Percentiles rank a stretch among this genome's conserved stretches.
Evolutionary conservation across 2,113 vertebrate species (phyloP).

Genomic region (Epinephelus fuscoguttatus): DNA sequence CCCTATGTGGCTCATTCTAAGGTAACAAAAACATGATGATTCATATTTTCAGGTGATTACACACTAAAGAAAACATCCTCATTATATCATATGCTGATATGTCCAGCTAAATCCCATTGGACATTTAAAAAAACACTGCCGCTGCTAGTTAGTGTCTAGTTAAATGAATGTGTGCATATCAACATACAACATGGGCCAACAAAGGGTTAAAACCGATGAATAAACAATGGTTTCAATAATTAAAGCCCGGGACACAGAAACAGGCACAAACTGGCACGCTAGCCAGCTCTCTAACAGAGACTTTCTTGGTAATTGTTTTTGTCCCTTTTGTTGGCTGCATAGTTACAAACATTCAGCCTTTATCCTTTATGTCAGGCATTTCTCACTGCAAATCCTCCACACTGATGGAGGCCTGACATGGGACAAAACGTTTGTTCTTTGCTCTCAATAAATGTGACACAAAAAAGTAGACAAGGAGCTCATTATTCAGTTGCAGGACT

Average conservation of each 20-base stretch:
- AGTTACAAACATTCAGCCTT: slow-evolving; percentile 37
- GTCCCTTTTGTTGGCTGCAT: slow-evolving; percentile 29
- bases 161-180: neutral
- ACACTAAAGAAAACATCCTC: too few relatives aligned
- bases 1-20: too few relatives aligned
- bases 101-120: too few relatives aligned
- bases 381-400: slow-evolving; percentile 14
- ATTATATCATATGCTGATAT: too few relatives aligned
- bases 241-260: slow-evolving; percentile 50
- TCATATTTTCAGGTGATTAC: too few relatives aligned
- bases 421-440: slow-evolving; percentile 3
- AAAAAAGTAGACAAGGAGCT: slow-evolving; percentile 8
- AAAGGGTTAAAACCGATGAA: slow-evolving; percentile 51
- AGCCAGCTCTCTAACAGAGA: slow-evolving; percentile 32
- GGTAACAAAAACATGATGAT: too few relatives aligned
- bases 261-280: slow-evolving; percentile 36
- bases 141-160: neutral
- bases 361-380: slow-evolving; percentile 19
- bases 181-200: neutral
- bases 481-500: neutral
- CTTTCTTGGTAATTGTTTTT: slow-evolving; percentile 34
- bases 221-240: slow-evolving; percentile 68
- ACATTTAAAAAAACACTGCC: too few relatives aligned
- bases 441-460: neutral
- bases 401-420: neutral